Evolutionary conservation across 2,113 vertebrate species (phyloP), one percentile per base, ranked within the genome.

Genomic region (Anguilla rostrata): DNA sequence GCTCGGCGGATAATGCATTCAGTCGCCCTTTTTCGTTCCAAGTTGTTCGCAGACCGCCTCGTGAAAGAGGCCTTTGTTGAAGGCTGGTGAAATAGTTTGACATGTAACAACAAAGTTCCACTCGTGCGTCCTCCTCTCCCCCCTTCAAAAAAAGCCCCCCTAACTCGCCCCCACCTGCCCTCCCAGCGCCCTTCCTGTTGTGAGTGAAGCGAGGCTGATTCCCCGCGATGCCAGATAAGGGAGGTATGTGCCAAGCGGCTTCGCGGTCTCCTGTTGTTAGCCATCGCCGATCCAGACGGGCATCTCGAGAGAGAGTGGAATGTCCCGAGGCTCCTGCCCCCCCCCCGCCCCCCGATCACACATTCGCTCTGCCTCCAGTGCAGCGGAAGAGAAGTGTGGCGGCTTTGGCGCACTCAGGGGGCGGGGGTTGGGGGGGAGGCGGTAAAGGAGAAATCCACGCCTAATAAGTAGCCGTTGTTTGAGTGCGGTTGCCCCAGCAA

Each of bases 101-200:
- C 92, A 88, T 92, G 89, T 92, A 93, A 93, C 90, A 93, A 96
- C 91, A 94, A 90, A 92, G 90, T 94, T 85, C 88, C 92, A 88
- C 91, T 87, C 92, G 87, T 92, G 90, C 92, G 91, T 89, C 90
- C 84, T 94, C 90, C 60, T 15, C 90, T 89, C 90, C 91, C 88
- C 85, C 75, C 83, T 83, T 75, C 86, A 83, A 86, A 85, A 57
- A 34, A 12, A n/a, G 39, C 14, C 26, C 2, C 26, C 41, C 20
- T 18, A 26, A 39, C 16, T 9, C 57, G 83, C 80, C 26, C 39
- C 83, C 71, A 89, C 88, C 85, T 95, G 90, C 88, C 94, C 93
- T 93, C 93, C 85, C 88, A 88, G 81, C 92, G 92, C 92, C 95
- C 92, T 94, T 96, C 92, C 92, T 94, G 91, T 93, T 91, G 88